A percentile compares a stretch with the other conserved stretches of the same genome.
Conservation (phyloP, 2,113 vertebrate genomes). For the Buteo buteo region DNA sequence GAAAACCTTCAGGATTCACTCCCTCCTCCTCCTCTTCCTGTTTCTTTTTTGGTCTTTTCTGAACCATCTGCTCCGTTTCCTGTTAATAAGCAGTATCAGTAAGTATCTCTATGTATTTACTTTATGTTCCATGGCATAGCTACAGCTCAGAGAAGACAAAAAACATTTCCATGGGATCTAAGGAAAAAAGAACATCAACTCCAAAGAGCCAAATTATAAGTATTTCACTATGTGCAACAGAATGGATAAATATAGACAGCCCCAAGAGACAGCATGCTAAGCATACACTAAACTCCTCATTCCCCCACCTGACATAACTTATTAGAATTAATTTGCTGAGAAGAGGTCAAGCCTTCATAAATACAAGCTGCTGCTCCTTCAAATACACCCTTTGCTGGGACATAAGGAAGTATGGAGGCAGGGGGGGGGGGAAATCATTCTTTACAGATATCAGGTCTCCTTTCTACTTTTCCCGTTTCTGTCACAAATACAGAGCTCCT, state of each 20-base stretch:
- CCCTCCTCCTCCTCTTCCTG: slow-evolving; percentile 74
- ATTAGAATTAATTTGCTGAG: background rate
- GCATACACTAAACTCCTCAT: background rate
- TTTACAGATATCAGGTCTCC: background rate
- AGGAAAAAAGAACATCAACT: background rate
- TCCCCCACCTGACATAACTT: background rate
- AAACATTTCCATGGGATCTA: background rate
- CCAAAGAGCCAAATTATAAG: background rate
- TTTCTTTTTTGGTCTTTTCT: slow-evolving; percentile 74
- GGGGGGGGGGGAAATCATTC: background rate
- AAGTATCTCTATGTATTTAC: background rate
- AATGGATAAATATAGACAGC: background rate
- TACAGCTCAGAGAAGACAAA: background rate
- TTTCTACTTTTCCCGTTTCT: background rate
- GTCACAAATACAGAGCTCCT: background rate
- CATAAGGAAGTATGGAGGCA: background rate
- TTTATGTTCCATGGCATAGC: background rate
- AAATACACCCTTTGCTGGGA: background rate
- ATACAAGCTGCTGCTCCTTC: background rate
- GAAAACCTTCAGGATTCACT: slow-evolving; percentile 83
- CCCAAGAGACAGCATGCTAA: background rate
- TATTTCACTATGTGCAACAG: background rate
- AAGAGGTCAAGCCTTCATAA: background rate
- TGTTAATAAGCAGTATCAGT: slow-evolving; percentile 62
- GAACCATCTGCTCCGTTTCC: slow-evolving; percentile 89